Conservation (phyloP, 2,797 vertebrate species). For the Phylloscopus collybita region DNA sequence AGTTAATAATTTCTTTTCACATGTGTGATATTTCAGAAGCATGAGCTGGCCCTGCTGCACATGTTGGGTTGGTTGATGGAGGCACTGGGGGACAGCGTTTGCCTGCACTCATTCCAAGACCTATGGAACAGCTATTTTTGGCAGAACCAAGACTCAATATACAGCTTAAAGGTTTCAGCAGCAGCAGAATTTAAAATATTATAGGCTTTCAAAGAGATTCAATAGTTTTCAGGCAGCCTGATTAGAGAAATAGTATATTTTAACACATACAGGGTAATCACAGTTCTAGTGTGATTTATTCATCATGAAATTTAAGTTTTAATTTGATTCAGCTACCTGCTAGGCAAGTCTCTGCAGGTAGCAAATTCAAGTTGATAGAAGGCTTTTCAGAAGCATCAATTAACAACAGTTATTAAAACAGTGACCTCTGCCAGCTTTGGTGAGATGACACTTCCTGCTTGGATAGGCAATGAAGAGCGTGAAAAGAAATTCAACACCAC, state of each 20-base stretch:
- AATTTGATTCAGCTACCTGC: slow-evolving; percentile 22
- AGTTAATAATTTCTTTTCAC: not conserved
- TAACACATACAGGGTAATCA: not conserved
- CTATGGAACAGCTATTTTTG: not conserved
- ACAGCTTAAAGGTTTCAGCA: not conserved
- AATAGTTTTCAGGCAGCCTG: not conserved
- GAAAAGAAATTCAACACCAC: slow-evolving; percentile 38
- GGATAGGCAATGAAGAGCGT: not conserved
- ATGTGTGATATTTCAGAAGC: not conserved
- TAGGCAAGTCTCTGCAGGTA: slow-evolving; percentile 43
- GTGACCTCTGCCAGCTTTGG: slow-evolving; percentile 30
- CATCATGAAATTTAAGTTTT: slow-evolving; percentile 42
- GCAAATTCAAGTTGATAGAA: not conserved
- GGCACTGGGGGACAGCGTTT: not conserved
- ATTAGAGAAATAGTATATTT: not conserved
- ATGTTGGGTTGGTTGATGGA: not conserved
- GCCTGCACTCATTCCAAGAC: not conserved
- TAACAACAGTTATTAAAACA: slow-evolving; percentile 64
- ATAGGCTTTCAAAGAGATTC: not conserved
- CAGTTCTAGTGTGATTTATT: slow-evolving; percentile 21
- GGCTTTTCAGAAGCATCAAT: slow-evolving; percentile 62
- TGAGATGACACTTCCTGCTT: slow-evolving; percentile 25
- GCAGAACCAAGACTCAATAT: not conserved
- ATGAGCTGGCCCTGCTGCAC: not conserved
- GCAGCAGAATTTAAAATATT: not conserved